A percentile compares a stretch with the other conserved stretches of the same genome.
These are phyloP conservation scores for Petrocephalus zakoni DNA, from an alignment of 2,113 vertebrate genomes.

Conservation along the genomic window DNA sequence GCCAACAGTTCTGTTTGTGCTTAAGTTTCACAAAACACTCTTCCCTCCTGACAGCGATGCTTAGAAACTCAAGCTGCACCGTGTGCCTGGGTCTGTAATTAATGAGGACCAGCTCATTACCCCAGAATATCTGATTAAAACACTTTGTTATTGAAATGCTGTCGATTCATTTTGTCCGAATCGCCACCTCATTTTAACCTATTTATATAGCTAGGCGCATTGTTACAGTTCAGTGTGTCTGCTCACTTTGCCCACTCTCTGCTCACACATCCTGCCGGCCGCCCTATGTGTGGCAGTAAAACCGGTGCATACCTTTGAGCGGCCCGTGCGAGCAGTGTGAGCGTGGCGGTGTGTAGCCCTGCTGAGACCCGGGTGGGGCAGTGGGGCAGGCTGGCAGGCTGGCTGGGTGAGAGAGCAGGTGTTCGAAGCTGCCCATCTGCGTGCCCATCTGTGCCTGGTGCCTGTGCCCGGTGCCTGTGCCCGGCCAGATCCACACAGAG, in stretches of 20 bases:
- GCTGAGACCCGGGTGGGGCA: not conserved
- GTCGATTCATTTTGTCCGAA: not conserved
- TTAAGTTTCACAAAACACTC: not conserved
- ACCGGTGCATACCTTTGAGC: not conserved
- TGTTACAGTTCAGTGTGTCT: not conserved
- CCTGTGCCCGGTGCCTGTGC: slow-evolving; percentile 61
- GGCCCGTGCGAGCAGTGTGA: not conserved
- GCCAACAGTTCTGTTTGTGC: not conserved
- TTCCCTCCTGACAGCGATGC: not conserved
- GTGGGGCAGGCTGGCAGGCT: not conserved
- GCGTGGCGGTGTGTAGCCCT: slow-evolving; percentile 10
- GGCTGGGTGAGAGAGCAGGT: slow-evolving; percentile 55
- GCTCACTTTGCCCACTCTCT: not conserved
- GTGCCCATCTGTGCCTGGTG: slow-evolving; percentile 69
- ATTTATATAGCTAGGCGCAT: not conserved
- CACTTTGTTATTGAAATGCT: not conserved
- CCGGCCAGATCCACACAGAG: slow-evolving; percentile 61
- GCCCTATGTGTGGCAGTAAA: not conserved
- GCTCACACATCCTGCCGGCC: not conserved
- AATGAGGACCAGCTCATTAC: not conserved
- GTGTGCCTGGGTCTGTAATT: not conserved
- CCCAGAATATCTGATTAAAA: not conserved
- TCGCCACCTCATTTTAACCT: not conserved
- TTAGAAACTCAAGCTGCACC: not conserved
- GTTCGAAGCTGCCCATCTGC: slow-evolving; percentile 70